Evolutionary conservation across 2,888 invertebrate genomes (phyloP).

Genomic region (Caenorhabditis wallacei): DNA sequence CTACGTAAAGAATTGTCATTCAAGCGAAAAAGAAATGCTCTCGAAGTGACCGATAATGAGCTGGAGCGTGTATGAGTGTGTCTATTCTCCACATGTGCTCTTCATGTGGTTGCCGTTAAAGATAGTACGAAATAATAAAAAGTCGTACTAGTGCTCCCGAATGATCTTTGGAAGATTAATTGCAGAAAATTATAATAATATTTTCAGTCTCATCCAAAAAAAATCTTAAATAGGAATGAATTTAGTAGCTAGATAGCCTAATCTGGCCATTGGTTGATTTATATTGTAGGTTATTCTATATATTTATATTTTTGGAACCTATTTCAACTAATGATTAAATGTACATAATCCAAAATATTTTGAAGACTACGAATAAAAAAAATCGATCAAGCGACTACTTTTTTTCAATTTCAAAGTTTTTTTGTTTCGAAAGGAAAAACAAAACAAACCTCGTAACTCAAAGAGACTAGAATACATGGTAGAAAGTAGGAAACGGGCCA

Average conservation of each 20-base stretch:
- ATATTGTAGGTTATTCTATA: too few relatives aligned
- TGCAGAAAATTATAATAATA: neutral
- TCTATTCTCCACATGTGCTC: conserved; percentile 53
- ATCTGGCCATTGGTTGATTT: too few relatives aligned
- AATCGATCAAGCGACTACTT: neutral
- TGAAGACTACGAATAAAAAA: neutral
- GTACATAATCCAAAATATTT: too few relatives aligned
- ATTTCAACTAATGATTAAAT: too few relatives aligned
- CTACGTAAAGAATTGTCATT: conserved; percentile 1
- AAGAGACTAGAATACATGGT: conserved; percentile 65
- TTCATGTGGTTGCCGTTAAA: conserved; percentile 58
- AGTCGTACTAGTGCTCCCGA: conserved; percentile 30
- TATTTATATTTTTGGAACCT: too few relatives aligned
- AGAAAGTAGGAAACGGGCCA: conserved; percentile 33
- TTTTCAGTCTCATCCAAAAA: too few relatives aligned
- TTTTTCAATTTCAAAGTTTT: conserved; percentile 12
- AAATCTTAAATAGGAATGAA: too few relatives aligned
- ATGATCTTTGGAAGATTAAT: neutral
- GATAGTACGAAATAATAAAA: conserved; percentile 52
- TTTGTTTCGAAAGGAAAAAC: conserved; percentile 11
- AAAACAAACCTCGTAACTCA: conserved; percentile 62
- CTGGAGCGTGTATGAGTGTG: conserved; percentile 19
- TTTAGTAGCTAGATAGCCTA: too few relatives aligned
- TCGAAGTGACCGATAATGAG: conserved; percentile 59
- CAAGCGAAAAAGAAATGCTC: conserved; percentile 25